Evolutionary conservation across 2,113 vertebrate genomes (phyloP).

Genomic region (Nibea albiflora): DNA sequence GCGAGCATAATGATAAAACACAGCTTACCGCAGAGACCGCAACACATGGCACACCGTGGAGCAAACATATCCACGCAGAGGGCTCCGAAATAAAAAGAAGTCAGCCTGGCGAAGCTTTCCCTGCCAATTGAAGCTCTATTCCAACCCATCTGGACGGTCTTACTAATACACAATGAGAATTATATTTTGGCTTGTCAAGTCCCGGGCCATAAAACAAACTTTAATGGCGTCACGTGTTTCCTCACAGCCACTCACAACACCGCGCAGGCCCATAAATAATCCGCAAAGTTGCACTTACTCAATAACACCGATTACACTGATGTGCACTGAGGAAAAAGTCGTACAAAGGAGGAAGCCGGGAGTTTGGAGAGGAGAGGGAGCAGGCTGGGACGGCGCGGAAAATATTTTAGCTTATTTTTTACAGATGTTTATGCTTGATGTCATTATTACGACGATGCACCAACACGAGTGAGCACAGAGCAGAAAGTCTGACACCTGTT

Average conservation of each 20-base stretch:
- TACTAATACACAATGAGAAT: constrained; percentile 99
- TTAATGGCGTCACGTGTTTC: constrained; percentile 99
- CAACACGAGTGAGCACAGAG: not conserved
- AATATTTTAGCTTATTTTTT: not conserved
- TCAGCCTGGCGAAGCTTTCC: constrained; percentile 80
- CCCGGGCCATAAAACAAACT: constrained; percentile 99
- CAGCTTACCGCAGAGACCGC: constrained; percentile 88
- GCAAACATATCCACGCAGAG: constrained; percentile 75
- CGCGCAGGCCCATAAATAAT: constrained; percentile 98
- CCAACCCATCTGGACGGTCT: constrained; percentile 96
- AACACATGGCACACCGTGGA: constrained; percentile 75
- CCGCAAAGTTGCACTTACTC: constrained; percentile 93
- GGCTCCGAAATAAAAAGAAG: constrained; percentile 21
- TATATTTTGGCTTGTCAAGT: constrained; percentile 99
- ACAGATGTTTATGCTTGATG: not conserved
- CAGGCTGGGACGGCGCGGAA: not conserved
- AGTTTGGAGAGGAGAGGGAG: not conserved
- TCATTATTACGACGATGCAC: not conserved
- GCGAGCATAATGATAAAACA: constrained; percentile 71
- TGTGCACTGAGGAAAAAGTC: constrained; percentile 75
- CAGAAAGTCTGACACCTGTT: not conserved
- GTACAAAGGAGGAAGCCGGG: constrained; percentile 47
- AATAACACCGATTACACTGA: constrained; percentile 83
- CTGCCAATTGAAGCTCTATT: constrained; percentile 88
- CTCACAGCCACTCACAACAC: constrained; percentile 97